Base-by-base conservation (phyloP, 1,140 invertebrate species). In the Planococcus citri region DNA sequence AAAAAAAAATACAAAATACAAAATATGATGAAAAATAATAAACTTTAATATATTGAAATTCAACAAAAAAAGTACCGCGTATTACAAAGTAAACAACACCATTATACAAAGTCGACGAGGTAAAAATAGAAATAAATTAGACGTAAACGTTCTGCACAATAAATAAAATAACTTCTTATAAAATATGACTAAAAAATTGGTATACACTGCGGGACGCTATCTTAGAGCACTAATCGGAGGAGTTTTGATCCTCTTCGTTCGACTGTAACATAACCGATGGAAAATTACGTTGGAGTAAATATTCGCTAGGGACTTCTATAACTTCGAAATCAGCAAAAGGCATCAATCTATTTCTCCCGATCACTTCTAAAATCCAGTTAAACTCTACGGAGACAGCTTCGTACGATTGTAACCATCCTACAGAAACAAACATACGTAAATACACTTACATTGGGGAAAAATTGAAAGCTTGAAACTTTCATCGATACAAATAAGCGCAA, bases 341-440 rank as follows among this genome's bases (percentile, higher is more conserved):
- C 10, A 64, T 20, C 25, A 64, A 64, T 25, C 17, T 24, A 64
- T 64, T 64, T 64, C 60, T 64, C 3, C 60, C 60, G 12, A 64
- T 64, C 60, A 64, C 60, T 25, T 64, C 60, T 27, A 64, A 64
- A 12, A 64, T 24, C 60, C 60, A 64, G 20, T 64, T 64, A 25
- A 64, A 64, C 17, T 64, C 60, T 24, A 64, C 20, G 20, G 60
- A 10, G 21, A 64, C 60, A 2, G 60, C 60, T 27, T 25, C 10
- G 20, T 64, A 64, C 10, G 25, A 17, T 17, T 64, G 20, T 12
- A 24, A 64, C 60, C 60, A 64, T 25, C 20, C 60, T 64, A 20
- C 20, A 60, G 4, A 60, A 60, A 60, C 6, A 25, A 64, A 25
- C 20, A 64, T 17, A 64, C 10, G 6, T 64, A n/a, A n/a, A n/a